phyloP scores from a whole-genome alignment of 1,140 invertebrate genomes.

The Periplaneta americana region DNA sequence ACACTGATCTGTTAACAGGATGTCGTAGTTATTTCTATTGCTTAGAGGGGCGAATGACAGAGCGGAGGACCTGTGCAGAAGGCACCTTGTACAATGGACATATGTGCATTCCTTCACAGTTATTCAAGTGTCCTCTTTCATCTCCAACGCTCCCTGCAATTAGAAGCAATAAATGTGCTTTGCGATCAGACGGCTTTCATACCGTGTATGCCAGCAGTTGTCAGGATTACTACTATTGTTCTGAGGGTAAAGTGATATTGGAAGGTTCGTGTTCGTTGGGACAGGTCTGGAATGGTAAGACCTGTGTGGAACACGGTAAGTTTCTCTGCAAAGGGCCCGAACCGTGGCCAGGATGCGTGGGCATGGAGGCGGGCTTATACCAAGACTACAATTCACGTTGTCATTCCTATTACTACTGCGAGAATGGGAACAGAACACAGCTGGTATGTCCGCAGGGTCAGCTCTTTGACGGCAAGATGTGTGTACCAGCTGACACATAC shows the following conservation, averaged over 20 bases:
- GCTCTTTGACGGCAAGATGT: slow-evolving; percentile 44
- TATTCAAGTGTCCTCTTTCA: not conserved
- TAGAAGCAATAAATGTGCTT: slow-evolving; percentile 22
- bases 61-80: slow-evolving; percentile 34
- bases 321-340: slow-evolving; percentile 15
- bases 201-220: slow-evolving; percentile 28
- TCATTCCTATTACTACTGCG: slow-evolving; percentile 44
- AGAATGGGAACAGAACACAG: slow-evolving; percentile 34
- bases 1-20: not conserved
- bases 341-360: slow-evolving; percentile 36
- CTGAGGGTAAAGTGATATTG: slow-evolving; percentile 27
- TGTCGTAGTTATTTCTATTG: slow-evolving; percentile 3
- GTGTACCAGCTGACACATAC: slow-evolving; percentile 33
- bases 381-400: slow-evolving; percentile 37
- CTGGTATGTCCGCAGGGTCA: slow-evolving; percentile 37
- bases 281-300: slow-evolving; percentile 32
- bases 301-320: slow-evolving; percentile 25
- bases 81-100: slow-evolving; percentile 39
- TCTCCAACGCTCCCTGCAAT: slow-evolving; percentile 25
- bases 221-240: slow-evolving; percentile 32
- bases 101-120: slow-evolving; percentile 28
- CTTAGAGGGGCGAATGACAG: not conserved
- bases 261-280: slow-evolving; percentile 29
- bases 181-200: slow-evolving; percentile 21
- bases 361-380: slow-evolving; percentile 41